A percentile compares a stretch with the other conserved stretches of the same genome.
These are phyloP conservation scores for Fabriciana adippe DNA, from an alignment of 2,888 invertebrate genomes.

Conservation along the genomic window DNA sequence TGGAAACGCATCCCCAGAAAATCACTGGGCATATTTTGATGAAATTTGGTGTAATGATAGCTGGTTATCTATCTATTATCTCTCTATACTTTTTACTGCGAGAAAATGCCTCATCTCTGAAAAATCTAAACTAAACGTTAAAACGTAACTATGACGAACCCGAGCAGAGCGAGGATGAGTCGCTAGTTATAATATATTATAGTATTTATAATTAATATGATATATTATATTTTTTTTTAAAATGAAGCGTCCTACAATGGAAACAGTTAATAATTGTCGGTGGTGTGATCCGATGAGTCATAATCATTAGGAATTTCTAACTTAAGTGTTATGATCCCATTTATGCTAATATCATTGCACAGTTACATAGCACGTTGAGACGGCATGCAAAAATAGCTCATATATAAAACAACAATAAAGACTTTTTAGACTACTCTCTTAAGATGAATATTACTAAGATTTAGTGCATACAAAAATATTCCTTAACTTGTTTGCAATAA, in stretches of 20 bases:
- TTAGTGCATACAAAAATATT: background rate
- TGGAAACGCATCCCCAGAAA: too few species aligned
- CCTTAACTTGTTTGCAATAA: background rate
- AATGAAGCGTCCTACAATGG: constrained; percentile 24
- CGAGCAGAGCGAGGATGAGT: too few species aligned
- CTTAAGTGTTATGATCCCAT: constrained; percentile 38
- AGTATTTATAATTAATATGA: background rate
- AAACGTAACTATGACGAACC: too few species aligned
- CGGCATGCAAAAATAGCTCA: background rate
- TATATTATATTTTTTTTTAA: background rate
- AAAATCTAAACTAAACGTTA: too few species aligned
- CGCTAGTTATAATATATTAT: too few species aligned
- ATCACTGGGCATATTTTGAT: too few species aligned
- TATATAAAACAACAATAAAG: background rate
- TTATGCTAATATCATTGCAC: constrained; percentile 32
- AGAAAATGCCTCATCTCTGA: too few species aligned
- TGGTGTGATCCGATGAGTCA: constrained; percentile 40
- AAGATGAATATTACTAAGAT: background rate
- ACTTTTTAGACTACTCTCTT: constrained; percentile 1
- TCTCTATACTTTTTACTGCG: too few species aligned
- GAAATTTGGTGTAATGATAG: too few species aligned
- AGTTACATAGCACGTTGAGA: constrained; percentile 6
- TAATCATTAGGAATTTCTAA: constrained; percentile 42
- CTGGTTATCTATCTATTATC: too few species aligned
- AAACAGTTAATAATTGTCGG: constrained; percentile 24